phyloP scores from a whole-genome alignment of 2,113 vertebrate genomes.

The Poeciliopsis retropinna region DNA sequence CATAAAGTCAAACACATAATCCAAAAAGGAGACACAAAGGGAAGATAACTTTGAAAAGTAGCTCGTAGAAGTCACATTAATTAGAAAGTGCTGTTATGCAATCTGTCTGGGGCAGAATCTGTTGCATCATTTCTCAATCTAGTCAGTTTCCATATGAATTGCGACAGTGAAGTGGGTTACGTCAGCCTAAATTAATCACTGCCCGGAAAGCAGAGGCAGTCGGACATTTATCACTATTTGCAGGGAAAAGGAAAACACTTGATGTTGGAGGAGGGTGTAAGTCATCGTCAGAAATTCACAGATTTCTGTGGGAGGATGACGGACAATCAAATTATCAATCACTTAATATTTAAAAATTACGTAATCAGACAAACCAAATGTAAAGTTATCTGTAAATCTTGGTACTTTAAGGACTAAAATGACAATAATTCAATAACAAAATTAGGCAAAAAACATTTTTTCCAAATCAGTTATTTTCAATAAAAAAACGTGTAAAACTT shows the following conservation, averaged over 20 bases:
- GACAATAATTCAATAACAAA: too few species aligned
- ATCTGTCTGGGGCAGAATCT: background rate
- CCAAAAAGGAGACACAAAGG: background rate
- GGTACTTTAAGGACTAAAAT: too few species aligned
- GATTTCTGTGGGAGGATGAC: background rate
- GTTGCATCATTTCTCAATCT: background rate
- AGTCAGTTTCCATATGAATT: background rate
- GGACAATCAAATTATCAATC: too few species aligned
- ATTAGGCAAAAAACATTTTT: too few species aligned
- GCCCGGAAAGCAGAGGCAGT: background rate
- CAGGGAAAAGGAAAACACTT: background rate
- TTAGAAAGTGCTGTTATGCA: background rate
- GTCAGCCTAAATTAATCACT: background rate
- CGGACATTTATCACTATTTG: background rate
- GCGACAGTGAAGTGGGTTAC: background rate
- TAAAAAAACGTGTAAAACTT: too few species aligned
- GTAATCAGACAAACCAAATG: too few species aligned
- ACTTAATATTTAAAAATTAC: too few species aligned
- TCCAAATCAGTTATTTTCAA: too few species aligned
- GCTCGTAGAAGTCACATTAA: background rate
- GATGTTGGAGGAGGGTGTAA: background rate
- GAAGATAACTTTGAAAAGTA: background rate
- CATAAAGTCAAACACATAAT: slow-evolving; percentile 1
- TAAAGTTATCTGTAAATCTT: too few species aligned
- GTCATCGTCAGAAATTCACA: background rate